phyloP scores from a whole-genome alignment of 2,888 invertebrate species.

The Callyntrura guangdongensis region DNA sequence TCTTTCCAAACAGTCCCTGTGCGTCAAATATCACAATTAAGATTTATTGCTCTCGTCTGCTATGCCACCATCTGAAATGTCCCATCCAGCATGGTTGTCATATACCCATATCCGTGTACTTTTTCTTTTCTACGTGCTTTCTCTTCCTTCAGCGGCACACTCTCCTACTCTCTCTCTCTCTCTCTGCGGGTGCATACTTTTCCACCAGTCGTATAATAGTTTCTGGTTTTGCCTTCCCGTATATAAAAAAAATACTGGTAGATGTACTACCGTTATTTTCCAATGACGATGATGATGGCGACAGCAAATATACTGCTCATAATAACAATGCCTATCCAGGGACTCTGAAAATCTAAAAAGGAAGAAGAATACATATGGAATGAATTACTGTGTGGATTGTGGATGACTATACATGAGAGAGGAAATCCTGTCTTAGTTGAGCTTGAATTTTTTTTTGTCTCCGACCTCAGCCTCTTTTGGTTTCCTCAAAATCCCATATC shows the following conservation, averaged over 20 bases:
- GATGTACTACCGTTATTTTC: background rate
- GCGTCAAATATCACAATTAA: constrained; percentile 82
- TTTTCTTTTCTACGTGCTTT: constrained; percentile 13
- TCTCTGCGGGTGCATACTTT: constrained; percentile 5
- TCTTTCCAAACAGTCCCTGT: constrained; percentile 62
- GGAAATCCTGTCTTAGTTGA: constrained; percentile 58
- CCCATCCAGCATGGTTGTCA: constrained; percentile 66
- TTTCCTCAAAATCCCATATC: constrained; percentile 63
- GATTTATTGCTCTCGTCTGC: constrained; percentile 81
- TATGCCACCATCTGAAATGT: constrained; percentile 70
- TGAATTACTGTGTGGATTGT: constrained; percentile 50
- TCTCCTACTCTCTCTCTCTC: too few relatives aligned
- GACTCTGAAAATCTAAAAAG: constrained; percentile 43
- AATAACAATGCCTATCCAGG: constrained; percentile 27
- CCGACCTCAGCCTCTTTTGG: constrained; percentile 56
- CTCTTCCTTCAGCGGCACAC: background rate
- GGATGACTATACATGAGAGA: constrained; percentile 51
- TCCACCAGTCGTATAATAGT: constrained; percentile 15
- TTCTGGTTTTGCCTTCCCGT: background rate
- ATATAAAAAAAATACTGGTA: constrained; percentile 7
- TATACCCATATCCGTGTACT: constrained; percentile 63
- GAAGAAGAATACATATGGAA: constrained; percentile 56
- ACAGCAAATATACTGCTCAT: constrained; percentile 7
- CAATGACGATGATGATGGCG: constrained; percentile 20
- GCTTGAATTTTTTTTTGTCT: constrained; percentile 61